phyloP scores from a whole-genome alignment of 1,140 invertebrate genomes.

The Galleria mellonella region DNA sequence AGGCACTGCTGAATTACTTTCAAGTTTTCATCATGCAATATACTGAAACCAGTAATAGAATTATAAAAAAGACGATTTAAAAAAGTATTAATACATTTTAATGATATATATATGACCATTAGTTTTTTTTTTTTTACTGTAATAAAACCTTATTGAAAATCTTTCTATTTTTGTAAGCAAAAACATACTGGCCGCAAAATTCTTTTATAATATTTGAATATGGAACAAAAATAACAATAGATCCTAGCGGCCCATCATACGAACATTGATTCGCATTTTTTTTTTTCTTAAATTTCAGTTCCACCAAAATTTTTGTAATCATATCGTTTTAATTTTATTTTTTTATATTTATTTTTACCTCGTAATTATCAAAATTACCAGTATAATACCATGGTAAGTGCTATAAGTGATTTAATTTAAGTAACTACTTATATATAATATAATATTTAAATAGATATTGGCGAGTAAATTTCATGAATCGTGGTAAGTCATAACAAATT shows the following conservation, averaged over 20 bases:
- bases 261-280: constrained; percentile 45
- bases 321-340: constrained; percentile 37
- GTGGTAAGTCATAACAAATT: too few relatives aligned
- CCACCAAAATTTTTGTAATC: constrained; percentile 54
- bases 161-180: too few relatives aligned
- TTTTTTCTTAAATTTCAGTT: constrained; percentile 64
- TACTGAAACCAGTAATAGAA: too few relatives aligned
- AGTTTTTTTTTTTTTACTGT: too few relatives aligned
- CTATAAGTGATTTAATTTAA: background rate
- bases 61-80: too few relatives aligned
- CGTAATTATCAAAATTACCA: constrained; percentile 41
- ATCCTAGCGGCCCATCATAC: constrained; percentile 38
- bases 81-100: too few relatives aligned
- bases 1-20: too few relatives aligned
- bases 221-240: constrained; percentile 31
- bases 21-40: too few relatives aligned
- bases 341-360: constrained; percentile 45
- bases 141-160: background rate
- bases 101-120: too few relatives aligned
- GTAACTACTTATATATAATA: too few relatives aligned
- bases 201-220: constrained; percentile 14
- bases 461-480: too few relatives aligned
- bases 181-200: constrained; percentile 3
- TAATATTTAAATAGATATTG: too few relatives aligned
- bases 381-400: constrained; percentile 58